A percentile compares a stretch with the other conserved stretches of the same genome.
phyloP scores from a whole-genome alignment of 2,797 vertebrate species.

The Phoxinus dragarum region DNA sequence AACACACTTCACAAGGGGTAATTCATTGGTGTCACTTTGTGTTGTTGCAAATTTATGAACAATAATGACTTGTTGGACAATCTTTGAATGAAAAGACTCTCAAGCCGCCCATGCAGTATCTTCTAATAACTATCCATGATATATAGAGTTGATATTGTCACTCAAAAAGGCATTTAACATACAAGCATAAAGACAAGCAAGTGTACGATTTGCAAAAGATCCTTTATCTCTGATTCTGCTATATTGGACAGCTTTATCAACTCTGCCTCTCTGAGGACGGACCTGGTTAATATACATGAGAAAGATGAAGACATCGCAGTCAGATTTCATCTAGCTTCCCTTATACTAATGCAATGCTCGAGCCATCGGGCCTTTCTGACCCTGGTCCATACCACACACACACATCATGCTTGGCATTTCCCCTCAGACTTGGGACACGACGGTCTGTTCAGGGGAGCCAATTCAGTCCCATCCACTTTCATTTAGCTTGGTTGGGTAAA shows the following conservation, averaged over 20 bases:
- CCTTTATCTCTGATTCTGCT: slow-evolving; percentile 16
- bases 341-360: background rate
- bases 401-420: slow-evolving; percentile 11
- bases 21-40: background rate
- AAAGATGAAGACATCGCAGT: slow-evolving; percentile 34
- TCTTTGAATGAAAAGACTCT: background rate
- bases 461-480: slow-evolving; percentile 52
- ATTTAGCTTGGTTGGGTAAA: slow-evolving; percentile 45
- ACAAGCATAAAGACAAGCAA: slow-evolving; percentile 13
- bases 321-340: slow-evolving; percentile 31
- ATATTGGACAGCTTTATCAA: slow-evolving; percentile 25
- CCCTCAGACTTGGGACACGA: slow-evolving; percentile 56
- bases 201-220: slow-evolving; percentile 18
- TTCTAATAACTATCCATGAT: slow-evolving; percentile 5
- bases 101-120: background rate
- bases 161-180: slow-evolving; percentile 22
- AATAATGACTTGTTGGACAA: background rate
- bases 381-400: slow-evolving; percentile 5
- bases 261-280: slow-evolving; percentile 3
- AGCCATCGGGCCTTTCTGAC: slow-evolving; percentile 2
- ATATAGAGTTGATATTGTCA: slow-evolving; percentile 18
- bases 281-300: slow-evolving; percentile 27
- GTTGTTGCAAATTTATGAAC: background rate
- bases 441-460: slow-evolving; percentile 27
- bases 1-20: background rate